These are phyloP conservation scores for Cercopithecus neglectus DNA, from an alignment of 2,797 vertebrate genomes.

Conservation along the genomic window DNA sequence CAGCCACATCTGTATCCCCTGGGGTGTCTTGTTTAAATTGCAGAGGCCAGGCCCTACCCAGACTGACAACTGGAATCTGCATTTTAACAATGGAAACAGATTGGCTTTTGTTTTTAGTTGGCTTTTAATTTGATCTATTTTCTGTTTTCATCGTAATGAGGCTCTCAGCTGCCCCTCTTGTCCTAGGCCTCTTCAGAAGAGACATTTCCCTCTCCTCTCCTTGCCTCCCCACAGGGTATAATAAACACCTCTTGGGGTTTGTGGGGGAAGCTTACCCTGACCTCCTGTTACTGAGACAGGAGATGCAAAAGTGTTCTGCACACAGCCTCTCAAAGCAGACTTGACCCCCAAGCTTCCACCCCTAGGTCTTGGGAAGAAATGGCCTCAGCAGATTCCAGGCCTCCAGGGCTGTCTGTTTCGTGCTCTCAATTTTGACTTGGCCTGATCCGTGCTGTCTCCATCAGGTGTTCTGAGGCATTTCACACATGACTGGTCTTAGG, in stretches of 20 bases:
- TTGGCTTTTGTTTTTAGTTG: background rate
- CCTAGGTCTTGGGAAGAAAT: background rate
- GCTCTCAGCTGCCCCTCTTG: background rate
- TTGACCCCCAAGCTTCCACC: background rate
- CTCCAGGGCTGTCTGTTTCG: background rate
- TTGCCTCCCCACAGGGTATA: background rate
- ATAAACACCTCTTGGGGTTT: background rate
- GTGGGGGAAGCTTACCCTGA: background rate
- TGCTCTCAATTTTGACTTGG: constrained; percentile 24
- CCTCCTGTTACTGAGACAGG: background rate
- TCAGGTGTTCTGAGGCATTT: constrained; percentile 57
- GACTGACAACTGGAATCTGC: background rate
- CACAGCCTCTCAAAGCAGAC: background rate
- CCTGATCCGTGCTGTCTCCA: constrained; percentile 38
- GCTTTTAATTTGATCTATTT: background rate
- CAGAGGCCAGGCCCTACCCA: background rate
- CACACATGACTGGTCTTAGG: constrained; percentile 30
- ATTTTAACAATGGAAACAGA: background rate
- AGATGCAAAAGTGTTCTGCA: background rate
- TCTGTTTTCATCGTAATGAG: background rate
- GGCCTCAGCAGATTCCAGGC: background rate
- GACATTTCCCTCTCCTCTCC: background rate
- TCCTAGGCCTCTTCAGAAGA: background rate
- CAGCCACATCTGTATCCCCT: background rate
- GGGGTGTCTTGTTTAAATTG: background rate